Conservation (phyloP, 2,113 vertebrate species). For the Sphyrna mokarran region DNA sequence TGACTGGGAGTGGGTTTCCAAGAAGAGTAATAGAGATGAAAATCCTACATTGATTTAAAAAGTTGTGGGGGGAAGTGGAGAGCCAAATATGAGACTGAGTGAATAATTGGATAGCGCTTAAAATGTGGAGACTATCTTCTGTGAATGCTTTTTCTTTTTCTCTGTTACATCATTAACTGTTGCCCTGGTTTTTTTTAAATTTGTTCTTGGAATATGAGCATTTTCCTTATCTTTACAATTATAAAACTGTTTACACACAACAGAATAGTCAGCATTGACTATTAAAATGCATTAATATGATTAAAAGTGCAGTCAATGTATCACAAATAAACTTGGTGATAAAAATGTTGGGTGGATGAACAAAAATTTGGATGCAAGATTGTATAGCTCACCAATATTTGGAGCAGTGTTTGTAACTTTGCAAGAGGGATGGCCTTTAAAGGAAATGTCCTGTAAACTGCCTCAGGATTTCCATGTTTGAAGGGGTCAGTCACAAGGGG, state of each 20-base stretch:
- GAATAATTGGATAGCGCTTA: neutral
- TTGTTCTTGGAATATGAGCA: too few species aligned
- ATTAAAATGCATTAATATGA: neutral
- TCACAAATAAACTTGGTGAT: neutral
- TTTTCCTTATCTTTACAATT: neutral
- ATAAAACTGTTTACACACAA: neutral
- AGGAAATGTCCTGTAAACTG: neutral
- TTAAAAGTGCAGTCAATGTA: neutral
- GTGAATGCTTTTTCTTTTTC: neutral
- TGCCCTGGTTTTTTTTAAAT: neutral
- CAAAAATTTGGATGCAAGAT: neutral
- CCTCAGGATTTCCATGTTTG: neutral
- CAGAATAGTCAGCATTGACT: neutral
- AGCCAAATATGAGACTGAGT: neutral
- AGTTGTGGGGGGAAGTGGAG: neutral
- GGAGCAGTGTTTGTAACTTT: neutral
- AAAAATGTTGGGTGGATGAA: neutral
- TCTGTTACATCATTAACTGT: neutral
- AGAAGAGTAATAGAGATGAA: neutral
- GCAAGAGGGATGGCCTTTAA: neutral
- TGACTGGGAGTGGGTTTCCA: neutral
- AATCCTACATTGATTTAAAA: neutral
- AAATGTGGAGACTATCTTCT: neutral
- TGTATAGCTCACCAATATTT: neutral
- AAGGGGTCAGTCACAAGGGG: neutral